Evolutionary conservation across 2,113 vertebrate species (phyloP).

Genomic region (Ia io): DNA sequence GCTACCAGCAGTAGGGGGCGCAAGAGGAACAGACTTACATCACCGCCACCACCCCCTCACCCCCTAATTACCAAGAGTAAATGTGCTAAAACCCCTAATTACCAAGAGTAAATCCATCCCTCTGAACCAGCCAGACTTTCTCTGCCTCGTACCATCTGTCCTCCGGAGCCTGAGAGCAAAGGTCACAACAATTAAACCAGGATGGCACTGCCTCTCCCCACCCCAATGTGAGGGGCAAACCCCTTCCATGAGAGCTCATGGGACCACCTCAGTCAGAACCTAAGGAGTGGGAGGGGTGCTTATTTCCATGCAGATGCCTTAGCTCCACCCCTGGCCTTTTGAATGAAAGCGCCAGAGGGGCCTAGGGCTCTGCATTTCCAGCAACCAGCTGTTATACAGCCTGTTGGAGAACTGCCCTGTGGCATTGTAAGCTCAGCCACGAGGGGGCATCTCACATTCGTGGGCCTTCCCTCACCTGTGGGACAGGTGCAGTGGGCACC

Average conservation of each 20-base stretch:
- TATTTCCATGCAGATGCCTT: background rate
- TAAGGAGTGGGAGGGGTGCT: rapidly evolving
- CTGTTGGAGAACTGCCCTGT: rapidly evolving
- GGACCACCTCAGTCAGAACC: background rate
- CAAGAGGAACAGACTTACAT: too few species aligned
- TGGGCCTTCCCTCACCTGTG: background rate
- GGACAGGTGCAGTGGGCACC: too few species aligned
- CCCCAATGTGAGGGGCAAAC: rapidly evolving
- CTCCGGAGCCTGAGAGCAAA: constrained; percentile 62
- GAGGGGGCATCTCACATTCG: background rate
- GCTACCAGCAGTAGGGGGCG: rapidly evolving
- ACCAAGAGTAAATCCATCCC: constrained; percentile 89
- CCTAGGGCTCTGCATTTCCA: background rate
- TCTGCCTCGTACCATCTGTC: constrained; percentile 94
- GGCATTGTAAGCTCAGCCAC: rapidly evolving
- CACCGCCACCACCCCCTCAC: background rate
- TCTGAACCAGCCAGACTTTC: constrained; percentile 91
- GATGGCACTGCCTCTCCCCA: background rate
- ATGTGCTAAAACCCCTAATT: constrained; percentile 48
- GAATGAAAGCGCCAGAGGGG: too few species aligned
- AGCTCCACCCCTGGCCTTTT: background rate
- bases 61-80: constrained; percentile 84
- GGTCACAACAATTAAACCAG: rapidly evolving
- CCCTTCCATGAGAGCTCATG: background rate
- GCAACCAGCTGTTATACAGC: too few species aligned